Conservation (phyloP, 1,140 invertebrate genomes). For the Eufriesea mexicana region DNA sequence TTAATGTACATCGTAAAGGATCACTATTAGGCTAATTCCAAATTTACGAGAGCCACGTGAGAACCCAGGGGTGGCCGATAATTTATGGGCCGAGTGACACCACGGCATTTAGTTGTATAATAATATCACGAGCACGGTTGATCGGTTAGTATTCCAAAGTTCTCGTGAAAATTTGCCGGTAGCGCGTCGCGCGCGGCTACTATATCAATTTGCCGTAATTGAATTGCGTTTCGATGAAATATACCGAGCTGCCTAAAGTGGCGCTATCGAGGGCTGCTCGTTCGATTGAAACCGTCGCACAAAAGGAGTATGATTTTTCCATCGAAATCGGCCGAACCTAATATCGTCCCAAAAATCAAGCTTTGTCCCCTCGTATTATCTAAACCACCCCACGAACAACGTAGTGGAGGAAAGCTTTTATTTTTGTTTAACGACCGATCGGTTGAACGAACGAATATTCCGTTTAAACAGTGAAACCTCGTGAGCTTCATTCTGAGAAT, state of each 20-base stretch:
- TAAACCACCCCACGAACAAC: background rate
- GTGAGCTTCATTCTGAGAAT: no score
- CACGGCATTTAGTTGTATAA: background rate
- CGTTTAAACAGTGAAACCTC: no score
- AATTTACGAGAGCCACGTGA: constrained; percentile 52
- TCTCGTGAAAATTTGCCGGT: constrained; percentile 7
- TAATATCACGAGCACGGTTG: constrained; percentile 1
- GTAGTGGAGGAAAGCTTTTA: background rate
- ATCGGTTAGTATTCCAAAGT: constrained; percentile 25
- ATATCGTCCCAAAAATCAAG: background rate
- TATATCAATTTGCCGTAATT: constrained; percentile 33
- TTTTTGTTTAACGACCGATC: background rate
- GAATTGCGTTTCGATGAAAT: constrained; percentile 5
- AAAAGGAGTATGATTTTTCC: background rate
- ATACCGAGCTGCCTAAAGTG: background rate
- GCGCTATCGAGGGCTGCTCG: background rate
- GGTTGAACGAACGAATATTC: background rate
- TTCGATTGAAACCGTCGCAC: background rate
- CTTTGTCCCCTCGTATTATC: background rate
- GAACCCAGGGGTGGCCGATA: constrained; percentile 39
- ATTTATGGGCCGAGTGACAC: background rate
- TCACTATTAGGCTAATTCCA: constrained; percentile 9
- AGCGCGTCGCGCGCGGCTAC: background rate
- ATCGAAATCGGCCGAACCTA: background rate
- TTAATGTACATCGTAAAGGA: no score